phyloP scores from a whole-genome alignment of 2,113 vertebrate genomes.

The Phylloscopus whistleri region DNA sequence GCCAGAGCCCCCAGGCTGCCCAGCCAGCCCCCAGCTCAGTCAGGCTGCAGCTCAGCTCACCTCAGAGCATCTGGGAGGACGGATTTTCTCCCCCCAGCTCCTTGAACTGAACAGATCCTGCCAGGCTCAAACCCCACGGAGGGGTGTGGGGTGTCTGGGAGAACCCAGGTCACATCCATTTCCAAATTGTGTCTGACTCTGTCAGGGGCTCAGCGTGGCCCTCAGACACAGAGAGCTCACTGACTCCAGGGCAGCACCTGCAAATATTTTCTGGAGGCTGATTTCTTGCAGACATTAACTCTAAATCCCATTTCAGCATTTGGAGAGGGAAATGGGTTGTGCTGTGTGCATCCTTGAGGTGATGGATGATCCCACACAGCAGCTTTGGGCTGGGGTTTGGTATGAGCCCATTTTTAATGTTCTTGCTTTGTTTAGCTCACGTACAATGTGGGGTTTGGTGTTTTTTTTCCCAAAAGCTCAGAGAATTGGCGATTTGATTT shows the following conservation, averaged over 20 bases:
- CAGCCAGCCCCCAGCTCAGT: background rate
- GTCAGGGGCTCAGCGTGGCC: background rate
- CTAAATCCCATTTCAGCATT: background rate
- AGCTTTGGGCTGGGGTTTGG: background rate
- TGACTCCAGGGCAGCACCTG: background rate
- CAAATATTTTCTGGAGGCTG: background rate
- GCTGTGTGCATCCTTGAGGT: background rate
- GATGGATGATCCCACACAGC: background rate
- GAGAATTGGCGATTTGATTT: background rate
- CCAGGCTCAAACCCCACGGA: fast-evolving
- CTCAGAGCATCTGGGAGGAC: no score
- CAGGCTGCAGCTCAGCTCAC: fast-evolving
- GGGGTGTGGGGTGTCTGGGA: background rate
- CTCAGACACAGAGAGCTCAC: background rate
- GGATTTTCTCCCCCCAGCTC: background rate
- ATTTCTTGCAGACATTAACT: background rate
- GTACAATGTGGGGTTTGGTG: fast-evolving
- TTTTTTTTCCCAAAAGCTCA: background rate
- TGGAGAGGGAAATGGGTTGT: background rate
- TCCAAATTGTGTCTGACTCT: background rate
- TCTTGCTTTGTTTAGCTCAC: background rate
- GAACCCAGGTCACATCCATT: no score
- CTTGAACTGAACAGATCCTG: background rate
- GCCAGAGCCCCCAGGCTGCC: fast-evolving
- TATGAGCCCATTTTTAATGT: background rate